phyloP scores from a whole-genome alignment of 2,113 vertebrate species.

The Trogon melanurus region DNA sequence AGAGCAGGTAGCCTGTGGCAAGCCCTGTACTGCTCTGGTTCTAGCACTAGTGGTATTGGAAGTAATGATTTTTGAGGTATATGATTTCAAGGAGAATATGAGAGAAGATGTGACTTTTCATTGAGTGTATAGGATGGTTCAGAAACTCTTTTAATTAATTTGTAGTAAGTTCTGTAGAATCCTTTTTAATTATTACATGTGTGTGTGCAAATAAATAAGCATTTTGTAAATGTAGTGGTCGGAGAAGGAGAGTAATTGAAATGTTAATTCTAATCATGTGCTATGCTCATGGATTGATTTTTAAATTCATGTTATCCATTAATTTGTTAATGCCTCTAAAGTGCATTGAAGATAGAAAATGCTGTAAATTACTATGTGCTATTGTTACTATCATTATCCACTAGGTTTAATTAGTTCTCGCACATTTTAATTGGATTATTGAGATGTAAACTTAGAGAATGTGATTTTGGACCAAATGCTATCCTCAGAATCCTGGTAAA shows the following conservation, averaged over 20 bases:
- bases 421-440: slow-evolving; percentile 56
- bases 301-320: slow-evolving; percentile 38
- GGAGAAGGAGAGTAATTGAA: slow-evolving; percentile 46
- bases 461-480: neutral
- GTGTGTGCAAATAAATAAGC: neutral
- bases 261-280: slow-evolving; percentile 63
- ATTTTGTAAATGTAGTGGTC: slow-evolving; percentile 26
- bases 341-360: slow-evolving; percentile 5
- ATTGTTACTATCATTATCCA: neutral
- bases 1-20: neutral
- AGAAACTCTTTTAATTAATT: neutral
- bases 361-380: neutral
- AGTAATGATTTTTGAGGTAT: neutral
- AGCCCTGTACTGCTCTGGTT: neutral
- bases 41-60: neutral
- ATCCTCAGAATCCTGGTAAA: neutral
- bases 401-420: slow-evolving; percentile 40
- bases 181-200: neutral
- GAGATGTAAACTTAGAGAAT: slow-evolving; percentile 15
- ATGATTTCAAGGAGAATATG: neutral
- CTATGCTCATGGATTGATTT: slow-evolving; percentile 44
- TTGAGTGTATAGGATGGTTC: neutral
- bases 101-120: neutral
- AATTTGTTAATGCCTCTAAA: slow-evolving; percentile 54
- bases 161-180: neutral